Evolutionary conservation across 2,888 invertebrate species (phyloP).

Genomic region (Cactoblastis cactorum): DNA sequence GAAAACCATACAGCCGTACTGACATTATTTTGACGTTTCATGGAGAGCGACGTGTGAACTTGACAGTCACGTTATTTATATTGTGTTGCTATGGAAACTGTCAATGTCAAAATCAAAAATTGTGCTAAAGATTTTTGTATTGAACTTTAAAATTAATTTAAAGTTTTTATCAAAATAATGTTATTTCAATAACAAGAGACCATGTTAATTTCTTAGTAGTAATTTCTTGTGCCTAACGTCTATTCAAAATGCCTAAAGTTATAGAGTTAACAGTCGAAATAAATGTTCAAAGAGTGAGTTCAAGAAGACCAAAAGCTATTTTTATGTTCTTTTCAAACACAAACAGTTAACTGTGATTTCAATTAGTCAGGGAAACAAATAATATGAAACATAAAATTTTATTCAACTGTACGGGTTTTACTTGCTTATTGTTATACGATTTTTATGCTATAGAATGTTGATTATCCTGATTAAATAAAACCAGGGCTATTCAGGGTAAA

Average conservation of each 20-base stretch:
- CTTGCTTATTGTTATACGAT: too few relatives aligned
- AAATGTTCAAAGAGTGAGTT: constrained; percentile 75
- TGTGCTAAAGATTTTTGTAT: background rate
- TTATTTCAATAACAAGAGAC: background rate
- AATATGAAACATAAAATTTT: too few relatives aligned
- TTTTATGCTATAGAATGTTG: too few relatives aligned
- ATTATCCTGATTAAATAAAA: too few relatives aligned
- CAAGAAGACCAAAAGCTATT: background rate
- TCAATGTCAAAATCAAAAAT: constrained; percentile 2
- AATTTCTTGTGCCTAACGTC: constrained; percentile 2
- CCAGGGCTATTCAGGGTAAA: too few relatives aligned
- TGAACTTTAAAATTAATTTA: constrained; percentile 1
- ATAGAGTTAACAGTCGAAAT: constrained; percentile 80
- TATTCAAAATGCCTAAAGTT: constrained; percentile 70
- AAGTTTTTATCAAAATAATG: background rate
- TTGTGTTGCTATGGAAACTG: constrained; percentile 8
- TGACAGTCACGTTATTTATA: too few relatives aligned
- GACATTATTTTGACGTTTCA: too few relatives aligned
- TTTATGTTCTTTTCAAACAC: background rate
- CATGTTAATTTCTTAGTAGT: background rate
- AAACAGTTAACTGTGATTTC: too few relatives aligned
- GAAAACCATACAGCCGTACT: too few relatives aligned
- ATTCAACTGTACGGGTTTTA: too few relatives aligned
- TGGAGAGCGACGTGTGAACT: too few relatives aligned
- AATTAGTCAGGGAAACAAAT: too few relatives aligned